Base-by-base conservation (phyloP, 2,113 vertebrate species). In the Platysteira castanea region DNA sequence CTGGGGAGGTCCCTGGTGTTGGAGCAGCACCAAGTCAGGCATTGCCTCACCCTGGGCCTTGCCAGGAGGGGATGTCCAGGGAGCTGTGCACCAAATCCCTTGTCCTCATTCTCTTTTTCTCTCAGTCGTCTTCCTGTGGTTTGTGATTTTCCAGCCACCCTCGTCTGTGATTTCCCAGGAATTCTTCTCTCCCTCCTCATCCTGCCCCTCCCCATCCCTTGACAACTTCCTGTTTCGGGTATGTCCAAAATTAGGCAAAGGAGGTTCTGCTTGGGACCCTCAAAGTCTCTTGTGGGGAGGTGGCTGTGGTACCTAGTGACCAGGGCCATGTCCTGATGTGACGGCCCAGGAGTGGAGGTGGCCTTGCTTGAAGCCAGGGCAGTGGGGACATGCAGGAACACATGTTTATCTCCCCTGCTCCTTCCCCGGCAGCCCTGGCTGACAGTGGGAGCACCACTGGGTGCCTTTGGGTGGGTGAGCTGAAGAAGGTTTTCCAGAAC, bases 41-140 rank as follows among this genome's bases (percentile, higher is more conserved):
- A 0, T n/a, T 6, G 7, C 39, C 76, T 49, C 53, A 24, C 35
- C 27, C 56, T 56, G 41, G 54, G 35, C 39, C 54, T 50, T 60
- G 35, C 33, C 47, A 33, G 21, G 28, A 77, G 16, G 12, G 22
- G 9, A 53, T 54, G 46, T 24, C 52, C 63, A 11, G 0, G 0
- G 23, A 42, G 27, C 5, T 4, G 18, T 13, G 21, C 53, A 53
- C 35, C 35, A 74, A 46, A 69, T 28, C 44, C 54, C 44, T 59
- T 39, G 10, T 14, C 31, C 18, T 77, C 19, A 22, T 59, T 53
- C 57, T 61, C 8, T 49, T 33, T 35, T 67, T 44, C 47, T 77
- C 39, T 11, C 19, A 17, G 17, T 11, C 39, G 33, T 53, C 47
- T 53, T 53, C 60, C 35, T 22, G 44, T 54, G 44, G 5, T 31